Percentiles rank a stretch among this genome's conserved stretches.
These are phyloP conservation scores for Catalaphyllia jardinei DNA, from an alignment of 64 coral and sea anemone genomes.

Conservation along the genomic window DNA sequence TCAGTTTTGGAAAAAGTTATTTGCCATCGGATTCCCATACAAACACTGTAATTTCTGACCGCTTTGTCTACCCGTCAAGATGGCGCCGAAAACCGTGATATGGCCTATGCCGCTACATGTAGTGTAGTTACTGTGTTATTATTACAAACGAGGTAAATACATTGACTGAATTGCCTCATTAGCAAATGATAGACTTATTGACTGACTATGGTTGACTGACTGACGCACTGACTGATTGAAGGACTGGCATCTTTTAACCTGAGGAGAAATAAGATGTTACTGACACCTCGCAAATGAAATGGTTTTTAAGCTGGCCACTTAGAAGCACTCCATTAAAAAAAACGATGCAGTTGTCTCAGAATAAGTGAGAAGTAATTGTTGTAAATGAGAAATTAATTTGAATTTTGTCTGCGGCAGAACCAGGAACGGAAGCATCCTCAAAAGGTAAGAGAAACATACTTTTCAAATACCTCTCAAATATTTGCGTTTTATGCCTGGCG, in stretches of 20 bases:
- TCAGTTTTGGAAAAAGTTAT: no score
- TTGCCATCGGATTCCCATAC: no score
- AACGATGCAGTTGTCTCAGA: neutral
- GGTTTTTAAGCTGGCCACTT: no score
- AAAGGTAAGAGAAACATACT: neutral
- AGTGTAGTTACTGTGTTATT: no score
- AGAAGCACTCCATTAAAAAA: neutral
- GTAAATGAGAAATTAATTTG: neutral
- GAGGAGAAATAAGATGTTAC: neutral
- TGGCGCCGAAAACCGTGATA: no score
- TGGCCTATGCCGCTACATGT: no score
- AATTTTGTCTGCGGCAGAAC: neutral
- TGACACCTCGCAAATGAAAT: neutral
- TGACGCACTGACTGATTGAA: neutral
- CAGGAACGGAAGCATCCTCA: neutral
- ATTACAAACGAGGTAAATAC: no score
- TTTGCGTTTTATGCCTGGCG: no score
- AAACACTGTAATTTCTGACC: no score
- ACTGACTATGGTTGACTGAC: neutral
- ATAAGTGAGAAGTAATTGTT: neutral
- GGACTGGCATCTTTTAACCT: neutral
- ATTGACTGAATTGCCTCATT: no score
- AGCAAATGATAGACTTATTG: neutral
- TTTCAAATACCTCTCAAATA: neutral
- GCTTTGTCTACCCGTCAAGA: no score